Percentiles rank a stretch among this genome's conserved stretches.
phyloP scores from a whole-genome alignment of 1,140 invertebrate species.

The Drosophila pectinifera region DNA sequence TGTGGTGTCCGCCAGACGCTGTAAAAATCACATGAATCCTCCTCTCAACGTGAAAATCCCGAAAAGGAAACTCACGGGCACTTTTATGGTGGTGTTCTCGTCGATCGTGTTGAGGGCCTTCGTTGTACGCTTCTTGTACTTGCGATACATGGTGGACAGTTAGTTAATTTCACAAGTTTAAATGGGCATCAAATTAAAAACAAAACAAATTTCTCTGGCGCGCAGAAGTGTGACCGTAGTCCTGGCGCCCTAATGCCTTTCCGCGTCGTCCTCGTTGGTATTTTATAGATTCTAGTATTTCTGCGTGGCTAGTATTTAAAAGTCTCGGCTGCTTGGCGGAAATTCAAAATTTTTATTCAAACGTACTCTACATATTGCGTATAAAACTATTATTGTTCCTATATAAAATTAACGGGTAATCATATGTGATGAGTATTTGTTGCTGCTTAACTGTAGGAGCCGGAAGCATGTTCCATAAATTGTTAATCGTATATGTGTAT shows the following conservation, averaged over 20 bases:
- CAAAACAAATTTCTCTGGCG: constrained; percentile 20
- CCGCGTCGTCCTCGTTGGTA: background rate
- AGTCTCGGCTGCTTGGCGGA: background rate
- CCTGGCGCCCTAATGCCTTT: background rate
- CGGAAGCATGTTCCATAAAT: constrained; percentile 51
- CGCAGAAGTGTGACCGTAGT: constrained; percentile 8
- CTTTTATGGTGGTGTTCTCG: constrained; percentile 73
- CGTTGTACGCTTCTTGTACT: constrained; percentile 45
- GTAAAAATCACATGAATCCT: background rate
- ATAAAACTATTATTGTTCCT: constrained; percentile 63
- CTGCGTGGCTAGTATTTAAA: background rate
- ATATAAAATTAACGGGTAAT: constrained; percentile 28
- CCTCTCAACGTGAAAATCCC: background rate
- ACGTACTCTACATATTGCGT: constrained; percentile 36
- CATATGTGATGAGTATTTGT: constrained; percentile 48
- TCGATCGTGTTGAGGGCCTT: constrained; percentile 67
- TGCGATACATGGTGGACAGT: constrained; percentile 52
- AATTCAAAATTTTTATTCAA: constrained; percentile 58
- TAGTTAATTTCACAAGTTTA: background rate
- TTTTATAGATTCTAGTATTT: background rate
- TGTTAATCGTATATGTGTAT: constrained; percentile 39
- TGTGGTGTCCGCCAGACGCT: constrained; percentile 42
- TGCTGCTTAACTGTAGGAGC: constrained; percentile 36
- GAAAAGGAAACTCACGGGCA: constrained; percentile 45
- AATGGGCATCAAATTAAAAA: constrained; percentile 11